Evolutionary conservation across 2,888 invertebrate genomes (phyloP).

Genomic region (Monoplex corrugatus): DNA sequence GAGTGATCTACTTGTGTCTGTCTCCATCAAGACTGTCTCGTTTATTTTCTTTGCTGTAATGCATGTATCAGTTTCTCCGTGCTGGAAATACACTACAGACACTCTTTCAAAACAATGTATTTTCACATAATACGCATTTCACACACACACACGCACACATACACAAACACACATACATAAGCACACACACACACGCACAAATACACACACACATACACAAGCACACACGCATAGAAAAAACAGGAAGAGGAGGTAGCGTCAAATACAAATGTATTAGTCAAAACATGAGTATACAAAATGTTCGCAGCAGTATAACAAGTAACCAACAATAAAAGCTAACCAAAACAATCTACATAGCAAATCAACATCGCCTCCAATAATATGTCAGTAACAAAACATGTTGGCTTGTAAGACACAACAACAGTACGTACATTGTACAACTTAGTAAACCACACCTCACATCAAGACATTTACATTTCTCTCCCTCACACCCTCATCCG

Average conservation of each 20-base stretch:
- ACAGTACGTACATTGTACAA: too few species aligned
- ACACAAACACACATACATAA: conserved; percentile 6
- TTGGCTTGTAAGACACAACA: too few species aligned
- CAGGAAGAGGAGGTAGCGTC: background rate
- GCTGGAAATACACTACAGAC: too few species aligned
- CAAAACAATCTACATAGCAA: background rate
- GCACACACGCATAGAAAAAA: background rate
- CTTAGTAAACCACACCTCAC: background rate
- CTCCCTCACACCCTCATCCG: background rate
- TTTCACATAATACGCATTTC: too few species aligned
- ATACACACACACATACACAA: conserved; percentile 34
- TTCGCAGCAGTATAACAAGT: conserved; percentile 17
- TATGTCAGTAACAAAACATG: too few species aligned
- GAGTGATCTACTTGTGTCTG: too few species aligned
- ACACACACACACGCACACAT: conserved; percentile 11
- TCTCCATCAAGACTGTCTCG: too few species aligned
- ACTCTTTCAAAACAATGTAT: too few species aligned
- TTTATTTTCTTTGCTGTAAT: too few species aligned
- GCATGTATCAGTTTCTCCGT: too few species aligned
- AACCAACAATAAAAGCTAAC: conserved; percentile 9
- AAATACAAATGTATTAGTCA: conserved; percentile 39
- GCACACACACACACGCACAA: conserved; percentile 34
- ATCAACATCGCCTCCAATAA: background rate
- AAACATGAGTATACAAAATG: conserved; percentile 39
- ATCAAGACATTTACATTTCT: background rate